Evolutionary conservation across 2,113 vertebrate species (phyloP).

Genomic region (Megatriorchis doriae): DNA sequence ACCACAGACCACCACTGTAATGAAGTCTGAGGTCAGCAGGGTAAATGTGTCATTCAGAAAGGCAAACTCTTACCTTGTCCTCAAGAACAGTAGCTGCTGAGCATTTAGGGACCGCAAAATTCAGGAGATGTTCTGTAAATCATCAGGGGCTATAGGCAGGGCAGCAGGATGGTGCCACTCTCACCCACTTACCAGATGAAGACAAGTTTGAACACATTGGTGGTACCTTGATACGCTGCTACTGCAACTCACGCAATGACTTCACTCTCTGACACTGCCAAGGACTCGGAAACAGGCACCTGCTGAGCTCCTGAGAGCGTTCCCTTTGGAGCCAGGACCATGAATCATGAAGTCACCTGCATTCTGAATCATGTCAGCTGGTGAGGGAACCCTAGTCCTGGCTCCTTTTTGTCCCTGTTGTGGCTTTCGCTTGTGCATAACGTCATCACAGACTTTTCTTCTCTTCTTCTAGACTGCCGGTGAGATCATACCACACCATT

Average conservation of each 20-base stretch:
- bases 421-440: neutral
- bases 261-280: neutral
- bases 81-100: neutral
- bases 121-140: neutral
- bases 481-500: neutral
- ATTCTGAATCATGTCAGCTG: neutral
- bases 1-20: neutral
- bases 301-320: neutral
- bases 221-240: neutral
- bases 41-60: neutral
- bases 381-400: neutral
- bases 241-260: neutral
- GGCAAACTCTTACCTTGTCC: neutral
- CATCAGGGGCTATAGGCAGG: neutral
- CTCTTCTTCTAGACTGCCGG: neutral
- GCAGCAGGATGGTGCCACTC: accelerated
- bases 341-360: neutral
- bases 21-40: neutral
- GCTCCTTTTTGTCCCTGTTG: neutral
- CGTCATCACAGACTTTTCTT: neutral
- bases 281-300: neutral
- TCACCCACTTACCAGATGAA: neutral
- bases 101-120: neutral
- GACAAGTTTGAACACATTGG: neutral
- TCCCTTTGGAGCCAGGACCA: neutral